Evolutionary conservation across 2,113 vertebrate genomes (phyloP), one percentile per base, ranked within the genome.

Genomic region (Beaufortia kweichowensis): DNA sequence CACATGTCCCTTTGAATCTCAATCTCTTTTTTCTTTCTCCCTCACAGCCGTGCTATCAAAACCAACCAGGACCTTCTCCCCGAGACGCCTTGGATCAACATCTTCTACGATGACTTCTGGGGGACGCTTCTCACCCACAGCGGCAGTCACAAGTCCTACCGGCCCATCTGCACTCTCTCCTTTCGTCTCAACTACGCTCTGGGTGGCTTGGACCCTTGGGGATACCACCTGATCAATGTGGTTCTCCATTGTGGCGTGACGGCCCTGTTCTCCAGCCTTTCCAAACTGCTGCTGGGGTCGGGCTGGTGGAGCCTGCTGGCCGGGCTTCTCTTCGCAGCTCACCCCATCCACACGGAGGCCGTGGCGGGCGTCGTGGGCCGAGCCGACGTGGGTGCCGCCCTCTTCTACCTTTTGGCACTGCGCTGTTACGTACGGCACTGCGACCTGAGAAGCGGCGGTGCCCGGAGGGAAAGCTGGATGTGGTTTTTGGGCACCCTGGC

Each of bases 71-170:
- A 99, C 87, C 95, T 99, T 73, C 94, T 98, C 39, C 95, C 96
- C 0, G 97, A 99, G 89, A 98, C 96, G 0, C 96, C 96, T 0
- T 99, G 97, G 97, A 95, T 86, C 4, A 96, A 98, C 68, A 94
- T 99, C 86, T 99, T 99, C 92, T 99, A 96, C 81, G 95, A 99
- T 82, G 97, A 99, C 86, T 99, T 99, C 77, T 99, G 97, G 97
- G 97, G 97, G 19, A 99, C 97, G 0, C 89, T 97, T 35, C 95
- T 99, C 63, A 98, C 96, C 0, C 97, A 99, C 92, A 99, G 95
- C 9, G 97, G 97, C 76, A 99, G 97, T 87, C 97, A 99, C 90
- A 99, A 99, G 90, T 99, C 97, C 11, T 99, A 96, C 88, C 90
- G 97, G 64, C 97, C 97, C 0, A 92, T 99, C 85, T 99, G 97